Evolutionary conservation across 2,888 invertebrate species (phyloP).

Genomic region (Nudaria mundana): DNA sequence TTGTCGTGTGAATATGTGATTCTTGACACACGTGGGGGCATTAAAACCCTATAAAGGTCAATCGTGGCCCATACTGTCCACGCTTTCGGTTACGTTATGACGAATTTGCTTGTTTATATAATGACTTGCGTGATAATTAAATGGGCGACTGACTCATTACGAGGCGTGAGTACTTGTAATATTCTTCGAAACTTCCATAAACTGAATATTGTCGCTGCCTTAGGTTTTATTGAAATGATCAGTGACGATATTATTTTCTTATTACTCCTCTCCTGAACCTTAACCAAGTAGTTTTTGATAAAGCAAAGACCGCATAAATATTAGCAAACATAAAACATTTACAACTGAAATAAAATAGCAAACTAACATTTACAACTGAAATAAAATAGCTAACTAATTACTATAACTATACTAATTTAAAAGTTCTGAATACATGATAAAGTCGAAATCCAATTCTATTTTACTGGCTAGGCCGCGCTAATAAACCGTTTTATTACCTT

Average conservation of each 20-base stretch:
- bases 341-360: slow-evolving; percentile 33
- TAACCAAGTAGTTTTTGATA: too few species aligned
- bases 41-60: slow-evolving; percentile 60
- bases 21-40: slow-evolving; percentile 61
- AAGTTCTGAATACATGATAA: slow-evolving; percentile 47
- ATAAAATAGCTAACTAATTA: slow-evolving; percentile 40
- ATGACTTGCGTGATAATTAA: slow-evolving; percentile 36
- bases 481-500: slow-evolving; percentile 46
- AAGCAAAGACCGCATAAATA: too few species aligned
- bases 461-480: slow-evolving; percentile 48
- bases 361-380: slow-evolving; percentile 39
- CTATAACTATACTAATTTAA: slow-evolving; percentile 28
- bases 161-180: neutral
- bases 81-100: slow-evolving; percentile 31
- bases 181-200: too few species aligned
- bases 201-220: too few species aligned
- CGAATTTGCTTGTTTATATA: slow-evolving; percentile 21
- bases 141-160: neutral
- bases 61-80: slow-evolving; percentile 56
- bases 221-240: too few species aligned
- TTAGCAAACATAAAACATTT: slow-evolving; percentile 22
- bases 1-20: slow-evolving; percentile 67
- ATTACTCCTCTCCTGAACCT: too few species aligned
- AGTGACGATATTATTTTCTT: too few species aligned
- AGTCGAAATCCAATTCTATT: slow-evolving; percentile 57